Evolutionary conservation across 2,113 vertebrate species (phyloP).

Genomic region (Peromyscus californicus): DNA sequence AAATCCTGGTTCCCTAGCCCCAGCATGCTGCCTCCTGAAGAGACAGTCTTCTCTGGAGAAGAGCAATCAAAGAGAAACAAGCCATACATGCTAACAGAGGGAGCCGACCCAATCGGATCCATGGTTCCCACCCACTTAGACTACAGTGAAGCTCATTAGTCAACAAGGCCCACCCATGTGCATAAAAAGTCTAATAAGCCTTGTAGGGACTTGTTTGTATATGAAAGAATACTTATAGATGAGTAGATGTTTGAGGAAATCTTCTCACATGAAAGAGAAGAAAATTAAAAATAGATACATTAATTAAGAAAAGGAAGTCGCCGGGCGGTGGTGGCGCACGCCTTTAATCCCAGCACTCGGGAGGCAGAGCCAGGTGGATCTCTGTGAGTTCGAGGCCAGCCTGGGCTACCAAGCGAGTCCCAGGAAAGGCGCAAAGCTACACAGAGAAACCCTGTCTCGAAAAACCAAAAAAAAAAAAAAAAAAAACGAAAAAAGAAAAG

Average conservation of each 20-base stretch:
- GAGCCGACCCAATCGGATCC: background rate
- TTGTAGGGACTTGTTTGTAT: background rate
- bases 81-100: too few relatives aligned
- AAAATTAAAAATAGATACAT: background rate
- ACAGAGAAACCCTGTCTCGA: too few relatives aligned
- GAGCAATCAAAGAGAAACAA: background rate
- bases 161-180: background rate
- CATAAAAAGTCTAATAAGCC: background rate
- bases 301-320: constrained; percentile 1
- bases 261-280: background rate
- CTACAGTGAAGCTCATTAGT: background rate
- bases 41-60: background rate
- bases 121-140: background rate
- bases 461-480: too few relatives aligned
- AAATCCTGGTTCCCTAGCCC: background rate
- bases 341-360: too few relatives aligned
- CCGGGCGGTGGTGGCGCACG: too few relatives aligned
- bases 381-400: too few relatives aligned
- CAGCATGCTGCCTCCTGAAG: background rate
- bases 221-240: background rate
- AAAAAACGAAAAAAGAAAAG: constrained; percentile 19
- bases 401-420: too few relatives aligned
- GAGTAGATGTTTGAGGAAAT: constrained; percentile 7
- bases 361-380: too few relatives aligned
- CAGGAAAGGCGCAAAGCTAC: too few relatives aligned